Conservation (phyloP, 2,113 vertebrate genomes). For the Pampusana beccarii region DNA sequence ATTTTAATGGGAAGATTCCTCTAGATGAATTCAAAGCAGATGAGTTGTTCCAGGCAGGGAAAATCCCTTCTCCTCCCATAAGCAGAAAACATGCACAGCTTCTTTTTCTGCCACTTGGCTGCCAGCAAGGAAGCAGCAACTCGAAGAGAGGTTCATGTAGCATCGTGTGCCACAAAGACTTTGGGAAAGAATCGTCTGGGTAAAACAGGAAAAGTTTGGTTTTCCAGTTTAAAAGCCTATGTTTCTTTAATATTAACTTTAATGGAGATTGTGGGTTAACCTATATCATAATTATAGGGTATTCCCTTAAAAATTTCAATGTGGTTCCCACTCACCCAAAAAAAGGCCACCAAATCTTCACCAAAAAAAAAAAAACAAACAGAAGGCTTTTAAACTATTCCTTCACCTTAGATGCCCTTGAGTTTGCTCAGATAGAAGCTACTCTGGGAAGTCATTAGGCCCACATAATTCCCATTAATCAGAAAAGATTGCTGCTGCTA, state of each 20-base stretch:
- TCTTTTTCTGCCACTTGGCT: background rate
- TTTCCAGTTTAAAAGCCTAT: background rate
- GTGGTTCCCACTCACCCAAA: background rate
- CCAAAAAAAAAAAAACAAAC: no score
- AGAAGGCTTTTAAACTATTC: background rate
- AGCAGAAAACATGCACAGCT: background rate
- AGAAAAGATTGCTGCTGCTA: background rate
- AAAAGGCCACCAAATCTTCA: background rate
- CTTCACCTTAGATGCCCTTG: background rate
- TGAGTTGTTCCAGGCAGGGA: background rate
- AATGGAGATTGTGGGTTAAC: background rate
- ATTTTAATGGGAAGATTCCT: background rate
- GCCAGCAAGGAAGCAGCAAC: background rate
- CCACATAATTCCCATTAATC: background rate
- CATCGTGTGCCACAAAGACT: background rate
- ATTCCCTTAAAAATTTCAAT: background rate
- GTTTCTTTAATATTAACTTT: background rate
- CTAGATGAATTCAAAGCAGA: background rate
- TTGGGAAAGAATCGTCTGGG: background rate
- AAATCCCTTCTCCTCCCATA: background rate
- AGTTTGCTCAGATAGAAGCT: background rate
- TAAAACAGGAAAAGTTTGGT: background rate
- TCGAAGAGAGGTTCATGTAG: background rate
- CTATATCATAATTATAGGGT: background rate
- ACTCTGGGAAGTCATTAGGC: background rate